Base-by-base conservation (phyloP, 2,113 vertebrate genomes). In the Grantiella picta region DNA sequence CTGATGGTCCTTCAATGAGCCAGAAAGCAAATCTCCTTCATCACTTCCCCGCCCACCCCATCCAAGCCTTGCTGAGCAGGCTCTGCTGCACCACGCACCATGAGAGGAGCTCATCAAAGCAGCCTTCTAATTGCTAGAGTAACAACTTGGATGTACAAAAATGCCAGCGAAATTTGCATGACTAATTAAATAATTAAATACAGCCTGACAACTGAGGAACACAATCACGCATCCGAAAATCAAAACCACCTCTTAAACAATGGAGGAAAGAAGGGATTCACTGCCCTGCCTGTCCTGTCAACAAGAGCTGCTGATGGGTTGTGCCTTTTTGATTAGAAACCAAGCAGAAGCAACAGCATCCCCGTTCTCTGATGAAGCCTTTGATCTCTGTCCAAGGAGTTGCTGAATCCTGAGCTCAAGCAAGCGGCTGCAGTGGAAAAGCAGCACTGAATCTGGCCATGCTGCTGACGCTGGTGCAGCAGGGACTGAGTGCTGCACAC, bases 101-200 rank as follows among this genome's bases (percentile, higher is more conserved):
- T 35, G 6, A 68, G 59, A 88, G 42, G 19, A 88, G 56, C 61
- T 90, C 91, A 91, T 90, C 92, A 95, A 90, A 91, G 86, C 72
- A 77, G 84, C 56, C 70, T 92, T 73, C 72, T 84, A 95, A 93
- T 95, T 88, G 69, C 89, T 60, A 18, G 40, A 84, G 76, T 84
- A 86, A 92, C 7, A 5, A 65, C 84, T 85, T 29, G 15, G 52
- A 80, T 47, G 68, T 50, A 84, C 86, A 83, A 91, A 95, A 85
- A 64, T 22, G 76, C 69, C 78, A 84, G 70, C 0, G 0, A 87
- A 91, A 94, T 92, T 87, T 83, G 70, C 71, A 82, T 79, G 90
- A 65, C 86, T 97, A 94, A 95, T 96, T 90, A 92, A 96, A 97
- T 94, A 90, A 96, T 86, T 82, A 97, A 95, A 68, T 63, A 87